Evolutionary conservation across 1,140 invertebrate species (phyloP).

Genomic region (Drosophila busckii): DNA sequence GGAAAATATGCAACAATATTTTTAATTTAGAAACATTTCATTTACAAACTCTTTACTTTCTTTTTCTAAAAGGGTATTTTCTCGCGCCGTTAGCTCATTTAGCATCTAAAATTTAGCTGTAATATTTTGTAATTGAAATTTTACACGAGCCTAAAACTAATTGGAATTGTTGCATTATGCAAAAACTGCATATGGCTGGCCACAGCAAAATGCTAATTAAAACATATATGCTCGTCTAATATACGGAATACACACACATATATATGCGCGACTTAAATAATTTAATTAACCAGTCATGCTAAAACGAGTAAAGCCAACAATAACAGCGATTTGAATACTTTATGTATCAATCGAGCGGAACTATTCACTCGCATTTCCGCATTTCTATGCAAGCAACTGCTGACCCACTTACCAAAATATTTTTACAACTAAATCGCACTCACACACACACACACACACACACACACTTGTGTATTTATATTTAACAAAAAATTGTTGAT

Average conservation of each 20-base stretch:
- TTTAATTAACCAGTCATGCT: slow-evolving; percentile 69
- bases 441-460: background rate
- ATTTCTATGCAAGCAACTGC: slow-evolving; percentile 14
- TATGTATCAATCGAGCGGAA: slow-evolving; percentile 5
- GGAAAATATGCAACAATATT: slow-evolving; percentile 44
- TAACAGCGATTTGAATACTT: slow-evolving; percentile 11
- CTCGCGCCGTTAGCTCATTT: background rate
- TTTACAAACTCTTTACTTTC: slow-evolving; percentile 22
- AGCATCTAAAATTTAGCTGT: slow-evolving; percentile 26
- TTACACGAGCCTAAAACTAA: slow-evolving; percentile 54
- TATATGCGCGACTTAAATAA: slow-evolving; percentile 53
- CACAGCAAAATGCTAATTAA: slow-evolving; percentile 60
- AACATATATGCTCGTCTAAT: slow-evolving; percentile 44
- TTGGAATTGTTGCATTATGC: slow-evolving; percentile 71
- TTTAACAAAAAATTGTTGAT: slow-evolving; percentile 8
- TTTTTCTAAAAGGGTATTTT: slow-evolving; percentile 20
- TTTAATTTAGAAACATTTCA: slow-evolving; percentile 31
- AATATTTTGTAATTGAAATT: slow-evolving; percentile 75
- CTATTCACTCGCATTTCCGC: background rate
- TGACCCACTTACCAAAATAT: slow-evolving; percentile 63
- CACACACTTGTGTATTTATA: no score
- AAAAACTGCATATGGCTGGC: slow-evolving; percentile 45
- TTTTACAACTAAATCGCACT: slow-evolving; percentile 18
- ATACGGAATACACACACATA: slow-evolving; percentile 6
- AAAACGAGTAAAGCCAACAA: slow-evolving; percentile 36